A percentile compares a stretch with the other conserved stretches of the same genome.
phyloP scores from a whole-genome alignment of 2,797 vertebrate species.

The Thaleichthys pacificus region DNA sequence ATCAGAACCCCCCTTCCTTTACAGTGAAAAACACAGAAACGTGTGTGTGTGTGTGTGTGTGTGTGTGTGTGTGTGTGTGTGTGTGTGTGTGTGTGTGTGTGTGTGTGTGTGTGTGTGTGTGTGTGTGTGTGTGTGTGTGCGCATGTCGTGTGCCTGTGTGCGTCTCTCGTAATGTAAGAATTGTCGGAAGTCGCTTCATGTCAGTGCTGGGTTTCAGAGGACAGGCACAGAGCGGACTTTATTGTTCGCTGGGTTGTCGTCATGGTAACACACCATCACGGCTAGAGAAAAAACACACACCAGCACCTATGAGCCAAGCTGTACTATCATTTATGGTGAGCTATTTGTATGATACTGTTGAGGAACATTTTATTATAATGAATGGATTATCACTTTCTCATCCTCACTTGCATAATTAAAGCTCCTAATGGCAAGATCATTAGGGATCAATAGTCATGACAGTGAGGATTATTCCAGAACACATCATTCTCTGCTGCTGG shows the following conservation, averaged over 20 bases:
- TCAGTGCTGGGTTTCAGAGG: slow-evolving; percentile 10
- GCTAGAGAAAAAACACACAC: slow-evolving; percentile 29
- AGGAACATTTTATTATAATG: background rate
- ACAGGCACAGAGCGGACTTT: slow-evolving; percentile 23
- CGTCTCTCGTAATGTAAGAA: background rate
- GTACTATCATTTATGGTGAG: background rate
- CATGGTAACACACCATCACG: slow-evolving; percentile 45
- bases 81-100: no score
- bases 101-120: no score
- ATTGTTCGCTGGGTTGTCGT: slow-evolving; percentile 47
- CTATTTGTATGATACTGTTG: background rate
- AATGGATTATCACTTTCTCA: background rate
- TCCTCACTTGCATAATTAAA: background rate
- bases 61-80: background rate
- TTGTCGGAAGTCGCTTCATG: background rate
- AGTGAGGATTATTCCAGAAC: no score
- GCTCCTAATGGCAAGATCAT: background rate
- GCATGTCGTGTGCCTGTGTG: background rate
- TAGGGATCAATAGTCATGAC: no score
- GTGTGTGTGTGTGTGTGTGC: no score
- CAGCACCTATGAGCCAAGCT: background rate
- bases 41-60: background rate
- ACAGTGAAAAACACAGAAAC: background rate
- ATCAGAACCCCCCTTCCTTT: background rate
- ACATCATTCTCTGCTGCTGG: no score